phyloP scores from a whole-genome alignment of 64 coral and sea anemone species.

The Anthopleura sola region DNA sequence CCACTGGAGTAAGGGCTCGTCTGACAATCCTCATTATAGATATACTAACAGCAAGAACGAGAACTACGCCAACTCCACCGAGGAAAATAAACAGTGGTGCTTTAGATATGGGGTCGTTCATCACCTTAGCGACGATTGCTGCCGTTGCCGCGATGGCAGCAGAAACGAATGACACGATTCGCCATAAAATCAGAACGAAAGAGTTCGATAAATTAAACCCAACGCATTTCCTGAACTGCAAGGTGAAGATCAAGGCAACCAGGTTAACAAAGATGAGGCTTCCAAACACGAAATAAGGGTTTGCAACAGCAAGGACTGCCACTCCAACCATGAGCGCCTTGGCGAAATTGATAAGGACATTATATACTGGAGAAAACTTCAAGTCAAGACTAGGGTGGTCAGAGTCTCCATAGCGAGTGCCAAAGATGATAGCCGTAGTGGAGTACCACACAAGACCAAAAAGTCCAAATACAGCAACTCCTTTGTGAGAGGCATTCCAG shows the following conservation, averaged over 20 bases:
- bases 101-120: slow-evolving; percentile 52
- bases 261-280: slow-evolving; percentile 58
- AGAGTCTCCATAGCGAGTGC: slow-evolving; percentile 93
- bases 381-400: slow-evolving; percentile 74
- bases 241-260: slow-evolving; percentile 70
- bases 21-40: slow-evolving; percentile 50
- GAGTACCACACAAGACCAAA: slow-evolving; percentile 94
- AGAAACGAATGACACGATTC: slow-evolving; percentile 61
- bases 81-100: slow-evolving; percentile 71
- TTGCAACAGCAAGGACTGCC: slow-evolving; percentile 57
- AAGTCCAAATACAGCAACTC: slow-evolving; percentile 74
- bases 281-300: slow-evolving; percentile 40
- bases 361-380: slow-evolving; percentile 89
- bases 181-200: slow-evolving; percentile 68
- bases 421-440: slow-evolving; percentile 85
- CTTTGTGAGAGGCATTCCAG: slow-evolving; percentile 72
- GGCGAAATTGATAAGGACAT: slow-evolving; percentile 66
- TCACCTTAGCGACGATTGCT: slow-evolving; percentile 53
- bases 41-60: slow-evolving; percentile 50
- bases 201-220: slow-evolving; percentile 79
- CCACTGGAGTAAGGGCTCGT: slow-evolving; percentile 55
- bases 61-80: slow-evolving; percentile 21
- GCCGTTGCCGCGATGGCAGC: slow-evolving; percentile 31
- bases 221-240: slow-evolving; percentile 57
- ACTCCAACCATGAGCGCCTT: slow-evolving; percentile 93